phyloP scores from a whole-genome alignment of 2,888 invertebrate genomes.

The Acanthosoma haemorrhoidale region DNA sequence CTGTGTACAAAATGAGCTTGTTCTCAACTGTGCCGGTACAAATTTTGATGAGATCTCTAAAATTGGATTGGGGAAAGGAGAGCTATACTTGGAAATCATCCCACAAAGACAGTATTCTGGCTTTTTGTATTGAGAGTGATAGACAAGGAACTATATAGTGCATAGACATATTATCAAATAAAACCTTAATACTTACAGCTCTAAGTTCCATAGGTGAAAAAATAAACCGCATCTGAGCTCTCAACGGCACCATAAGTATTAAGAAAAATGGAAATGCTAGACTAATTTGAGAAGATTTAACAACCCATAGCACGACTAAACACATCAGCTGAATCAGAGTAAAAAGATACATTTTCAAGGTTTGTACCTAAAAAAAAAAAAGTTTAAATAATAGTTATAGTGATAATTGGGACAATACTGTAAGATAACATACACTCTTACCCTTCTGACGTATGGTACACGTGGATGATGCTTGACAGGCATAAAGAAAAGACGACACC shows the following conservation, averaged over 20 bases:
- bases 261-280: constrained; percentile 92
- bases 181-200: constrained; percentile 73
- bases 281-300: constrained; percentile 84
- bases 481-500: constrained; percentile 82
- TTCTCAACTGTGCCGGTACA: no score
- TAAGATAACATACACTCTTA: no score
- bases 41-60: no score
- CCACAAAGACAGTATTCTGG: no score
- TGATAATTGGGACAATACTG: neutral
- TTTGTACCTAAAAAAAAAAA: constrained; percentile 62
- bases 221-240: constrained; percentile 63
- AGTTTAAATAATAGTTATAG: neutral
- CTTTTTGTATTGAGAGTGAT: no score
- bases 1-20: no score
- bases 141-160: no score
- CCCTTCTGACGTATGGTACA: constrained; percentile 80
- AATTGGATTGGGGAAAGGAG: no score
- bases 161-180: no score
- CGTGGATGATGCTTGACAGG: constrained; percentile 94
- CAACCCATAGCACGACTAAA: constrained; percentile 72
- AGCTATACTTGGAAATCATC: no score
- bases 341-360: constrained; percentile 86
- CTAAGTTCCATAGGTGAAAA: constrained; percentile 77
- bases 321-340: constrained; percentile 79
- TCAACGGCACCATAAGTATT: constrained; percentile 81